phyloP scores from a whole-genome alignment of 2,888 invertebrate species.

The Archaeoteleia sp. region DNA sequence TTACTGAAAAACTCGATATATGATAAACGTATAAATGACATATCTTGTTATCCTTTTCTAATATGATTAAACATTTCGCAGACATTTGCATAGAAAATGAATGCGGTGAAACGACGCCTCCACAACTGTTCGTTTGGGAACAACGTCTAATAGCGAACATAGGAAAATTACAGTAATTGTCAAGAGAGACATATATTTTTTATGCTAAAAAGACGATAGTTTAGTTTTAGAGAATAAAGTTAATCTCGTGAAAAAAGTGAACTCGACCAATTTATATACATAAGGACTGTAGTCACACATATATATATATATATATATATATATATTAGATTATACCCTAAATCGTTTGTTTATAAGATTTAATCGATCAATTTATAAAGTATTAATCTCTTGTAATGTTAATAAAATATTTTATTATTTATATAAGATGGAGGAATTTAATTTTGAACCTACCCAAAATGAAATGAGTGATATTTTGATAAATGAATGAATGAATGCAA shows the following conservation, averaged over 20 bases:
- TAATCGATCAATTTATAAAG: conserved; percentile 27
- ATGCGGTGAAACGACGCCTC: conserved; percentile 16
- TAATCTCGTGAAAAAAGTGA: conserved; percentile 22
- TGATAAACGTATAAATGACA: conserved; percentile 25
- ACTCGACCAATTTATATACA: conserved; percentile 44
- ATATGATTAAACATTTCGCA: conserved; percentile 15
- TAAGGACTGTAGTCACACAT: conserved; percentile 20
- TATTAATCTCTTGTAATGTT: conserved; percentile 35
- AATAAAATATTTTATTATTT: conserved; percentile 46
- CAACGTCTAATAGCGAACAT: conserved; percentile 15
- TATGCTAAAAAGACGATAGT: conserved; percentile 32
- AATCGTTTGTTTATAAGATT: conserved; percentile 34
- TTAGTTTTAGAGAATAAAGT: conserved; percentile 29
- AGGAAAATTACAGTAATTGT: conserved; percentile 18
- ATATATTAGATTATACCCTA: conserved; percentile 20
- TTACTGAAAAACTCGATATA: conserved; percentile 1
- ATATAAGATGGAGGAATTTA: conserved; percentile 21
- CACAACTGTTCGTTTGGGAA: conserved; percentile 20
- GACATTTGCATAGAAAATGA: conserved; percentile 3
- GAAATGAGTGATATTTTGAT: neutral
- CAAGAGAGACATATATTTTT: conserved; percentile 38
- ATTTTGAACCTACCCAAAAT: neutral
- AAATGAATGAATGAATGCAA: neutral
- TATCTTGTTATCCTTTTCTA: conserved; percentile 27
- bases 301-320: conserved; percentile 23